A percentile compares a stretch with the other conserved stretches of the same genome.
Evolutionary conservation across 1,140 invertebrate species (phyloP).

Genomic region (Octopus bimaculoides): DNA sequence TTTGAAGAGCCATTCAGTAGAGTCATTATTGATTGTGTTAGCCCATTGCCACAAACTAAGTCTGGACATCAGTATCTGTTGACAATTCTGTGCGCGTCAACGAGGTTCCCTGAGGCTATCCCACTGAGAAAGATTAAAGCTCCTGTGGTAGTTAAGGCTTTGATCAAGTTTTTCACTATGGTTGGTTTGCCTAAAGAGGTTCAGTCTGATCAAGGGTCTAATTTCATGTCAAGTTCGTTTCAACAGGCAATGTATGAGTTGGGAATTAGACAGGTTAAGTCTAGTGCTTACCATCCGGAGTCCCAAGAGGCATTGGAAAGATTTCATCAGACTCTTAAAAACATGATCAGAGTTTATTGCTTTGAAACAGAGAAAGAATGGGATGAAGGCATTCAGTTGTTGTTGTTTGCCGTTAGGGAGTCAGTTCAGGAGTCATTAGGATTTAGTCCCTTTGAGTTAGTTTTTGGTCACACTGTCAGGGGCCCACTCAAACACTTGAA

Average conservation of each 20-base stretch:
- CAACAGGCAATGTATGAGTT: conserved; percentile 6
- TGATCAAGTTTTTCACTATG: neutral
- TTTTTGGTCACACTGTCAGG: neutral
- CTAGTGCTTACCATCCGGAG: conserved; percentile 4
- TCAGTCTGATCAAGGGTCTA: conserved; percentile 13
- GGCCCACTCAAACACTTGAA: neutral
- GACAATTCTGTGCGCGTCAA: neutral
- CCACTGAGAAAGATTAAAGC: neutral
- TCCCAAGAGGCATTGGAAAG: conserved; percentile 12
- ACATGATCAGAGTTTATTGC: neutral
- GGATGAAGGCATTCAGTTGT: neutral
- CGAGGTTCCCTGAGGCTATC: neutral
- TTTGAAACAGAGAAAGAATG: neutral
- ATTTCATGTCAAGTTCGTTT: conserved; percentile 14
- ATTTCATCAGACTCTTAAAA: conserved; percentile 16
- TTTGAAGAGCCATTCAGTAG: conserved; percentile 6
- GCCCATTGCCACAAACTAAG: neutral
- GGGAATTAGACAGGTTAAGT: conserved; percentile 3
- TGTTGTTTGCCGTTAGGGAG: neutral
- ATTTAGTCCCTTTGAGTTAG: neutral
- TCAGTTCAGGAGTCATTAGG: neutral
- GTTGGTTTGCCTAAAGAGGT: neutral
- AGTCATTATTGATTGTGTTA: neutral
- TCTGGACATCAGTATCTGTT: neutral
- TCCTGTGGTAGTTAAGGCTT: neutral